A percentile compares a stretch with the other conserved stretches of the same genome.
Conservation (phyloP, 2,797 vertebrate genomes). For the Scomberomorus guttatus region DNA sequence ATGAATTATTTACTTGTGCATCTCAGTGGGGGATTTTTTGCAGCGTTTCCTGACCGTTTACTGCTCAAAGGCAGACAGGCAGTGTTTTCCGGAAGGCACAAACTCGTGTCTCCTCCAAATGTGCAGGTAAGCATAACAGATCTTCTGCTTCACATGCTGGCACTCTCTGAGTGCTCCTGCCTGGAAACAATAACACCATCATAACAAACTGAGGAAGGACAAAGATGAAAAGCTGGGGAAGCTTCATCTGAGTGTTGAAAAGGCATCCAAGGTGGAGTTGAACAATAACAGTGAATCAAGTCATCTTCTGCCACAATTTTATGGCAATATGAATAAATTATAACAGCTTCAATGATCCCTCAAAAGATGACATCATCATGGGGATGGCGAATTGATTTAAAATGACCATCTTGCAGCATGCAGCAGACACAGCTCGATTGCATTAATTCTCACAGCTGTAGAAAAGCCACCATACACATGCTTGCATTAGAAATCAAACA, state of each 20-base stretch:
- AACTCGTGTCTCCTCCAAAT: conserved; percentile 37
- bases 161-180: background rate
- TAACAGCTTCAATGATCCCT: background rate
- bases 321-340: background rate
- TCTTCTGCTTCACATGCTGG: background rate
- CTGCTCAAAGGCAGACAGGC: conserved; percentile 29
- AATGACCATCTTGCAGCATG: background rate
- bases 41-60: conserved; percentile 59
- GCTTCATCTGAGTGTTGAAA: background rate
- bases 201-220: background rate
- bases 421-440: background rate
- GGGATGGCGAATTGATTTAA: conserved; percentile 1
- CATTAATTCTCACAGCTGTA: background rate
- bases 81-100: conserved; percentile 24
- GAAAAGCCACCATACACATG: background rate
- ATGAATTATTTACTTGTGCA: conserved; percentile 79
- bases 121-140: conserved; percentile 33
- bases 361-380: background rate
- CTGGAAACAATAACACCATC: background rate
- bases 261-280: background rate
- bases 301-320: background rate
- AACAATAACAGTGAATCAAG: background rate
- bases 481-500: conserved; percentile 13
- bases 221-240: conserved; percentile 8
- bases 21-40: conserved; percentile 48